Conservation (phyloP, 2,113 vertebrate genomes). For the Sula dactylatra region DNA sequence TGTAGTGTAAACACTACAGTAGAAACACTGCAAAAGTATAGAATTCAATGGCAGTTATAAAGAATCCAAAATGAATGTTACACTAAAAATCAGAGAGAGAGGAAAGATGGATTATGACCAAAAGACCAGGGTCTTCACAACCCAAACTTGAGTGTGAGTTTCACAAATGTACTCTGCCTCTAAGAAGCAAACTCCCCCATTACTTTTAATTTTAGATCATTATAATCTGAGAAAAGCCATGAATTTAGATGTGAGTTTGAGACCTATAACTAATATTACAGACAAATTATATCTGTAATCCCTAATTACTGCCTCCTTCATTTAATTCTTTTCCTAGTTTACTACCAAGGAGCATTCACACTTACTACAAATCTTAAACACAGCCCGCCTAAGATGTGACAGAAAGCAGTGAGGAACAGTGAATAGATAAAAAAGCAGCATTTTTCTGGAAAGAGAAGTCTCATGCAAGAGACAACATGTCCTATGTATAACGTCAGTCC, state of each 20-base stretch:
- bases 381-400: not conserved
- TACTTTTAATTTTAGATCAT: not conserved
- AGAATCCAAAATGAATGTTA: not conserved
- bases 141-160: not conserved
- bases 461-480: not conserved
- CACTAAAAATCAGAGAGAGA: not conserved
- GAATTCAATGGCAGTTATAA: not conserved
- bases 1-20: not conserved
- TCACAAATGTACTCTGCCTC: not conserved
- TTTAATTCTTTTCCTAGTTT: not conserved
- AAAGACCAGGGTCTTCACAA: not conserved
- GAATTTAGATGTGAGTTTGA: not conserved
- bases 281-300: not conserved
- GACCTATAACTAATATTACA: not conserved
- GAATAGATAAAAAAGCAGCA: not conserved
- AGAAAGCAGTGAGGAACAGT: not conserved
- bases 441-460: not conserved
- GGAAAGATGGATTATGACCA: accelerated
- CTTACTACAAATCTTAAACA: not conserved
- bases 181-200: not conserved
- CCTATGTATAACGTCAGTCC: not conserved
- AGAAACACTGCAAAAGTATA: not conserved
- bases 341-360: not conserved
- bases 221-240: not conserved
- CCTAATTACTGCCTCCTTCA: not conserved